Evolutionary conservation across 2,888 invertebrate species (phyloP), one percentile per base, ranked within the genome.

Genomic region (Drosophila cyrtoloma): DNA sequence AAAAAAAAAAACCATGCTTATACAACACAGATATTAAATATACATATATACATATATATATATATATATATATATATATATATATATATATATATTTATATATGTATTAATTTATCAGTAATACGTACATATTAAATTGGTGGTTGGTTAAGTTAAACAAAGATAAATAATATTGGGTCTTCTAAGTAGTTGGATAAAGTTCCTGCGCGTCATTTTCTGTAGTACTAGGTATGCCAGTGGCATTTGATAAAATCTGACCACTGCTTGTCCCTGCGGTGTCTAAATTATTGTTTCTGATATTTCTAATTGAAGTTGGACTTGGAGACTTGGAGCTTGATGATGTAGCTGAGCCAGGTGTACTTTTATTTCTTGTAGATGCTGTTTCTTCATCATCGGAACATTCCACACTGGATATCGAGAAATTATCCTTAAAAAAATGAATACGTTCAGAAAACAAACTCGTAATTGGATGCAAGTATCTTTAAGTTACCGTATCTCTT

Each of bases 361-460:
- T 44, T 19, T 50, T 74, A 26, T 61, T 64, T 30, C 19, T 56
- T 50, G 60, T 52, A 28, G 79, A 56, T 50, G 58, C 9, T 28
- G 69, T 35, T 28, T 86, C 89, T 22, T 90, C 91, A 51, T 91
- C 91, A 44, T 90, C 91, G 4, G 90, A 91, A 42, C 65, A 74
- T 44, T 91, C 90, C 26, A 85, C 72, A 62, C 91, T 90, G 58
- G 90, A 90, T 64, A 75, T 62, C 30, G 78, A 76, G 9, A 71
- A 63, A 42, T 67, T 86, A 47, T 65, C 70, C 89, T 86, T 39
- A 10, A 14, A 28, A 39, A 44, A 44, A 50, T 44, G 0, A 0
- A 19, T 10, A 33, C 10, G 30, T 44, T 44, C 7, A 19, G n/a
- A n/a, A 39, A 37, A 47, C 22, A 26, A 26, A 26, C 14, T 22